Evolutionary conservation across 2,888 invertebrate genomes (phyloP), one percentile per base, ranked within the genome.

Genomic region (Hyalella azteca): DNA sequence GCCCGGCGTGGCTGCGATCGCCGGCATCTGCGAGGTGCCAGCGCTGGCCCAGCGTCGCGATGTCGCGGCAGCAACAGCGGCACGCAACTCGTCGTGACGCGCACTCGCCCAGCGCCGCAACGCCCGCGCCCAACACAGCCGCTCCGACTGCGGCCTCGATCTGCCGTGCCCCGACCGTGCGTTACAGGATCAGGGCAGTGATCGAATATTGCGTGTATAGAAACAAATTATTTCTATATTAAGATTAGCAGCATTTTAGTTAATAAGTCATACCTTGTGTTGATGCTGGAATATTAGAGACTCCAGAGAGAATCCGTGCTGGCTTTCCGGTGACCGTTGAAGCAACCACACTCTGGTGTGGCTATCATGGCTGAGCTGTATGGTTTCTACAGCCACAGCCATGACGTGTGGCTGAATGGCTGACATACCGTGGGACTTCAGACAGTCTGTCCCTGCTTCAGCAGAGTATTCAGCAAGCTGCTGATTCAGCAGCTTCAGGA

Each of bases 21-120:
- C 66, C 66, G 5, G 66, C 66, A 36, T 66, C 66, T 19, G 36
- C 66, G n/a, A 66, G 7, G 19, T n/a, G 32, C 66, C 66, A 66
- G 36, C 36, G 39, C 36, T 66, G 66, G 66, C 66, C 39, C 1
- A 66, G 66, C n/a, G 66, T n/a, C 11, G 66, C n/a, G 66, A 32
- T 49, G 66, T 66, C 66, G 4, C 75, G 22, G 45, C 75, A 75
- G 45, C 75, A 75, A 29, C 75, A 75, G 40, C 45, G 36, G 45
- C 75, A 75, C 13, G n/a, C 36, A 11, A 45, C 19, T 9, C 45
- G 26, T n/a, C 75, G 5, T 3, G 40, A 29, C 39, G 75, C 40
- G 11, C 75, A 75, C 11, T 45, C 75, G 9, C 75, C 75, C 13
- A 75, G 26, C 5, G 75, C 40, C 19, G 45, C 29, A 22, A 75